A percentile compares a stretch with the other conserved stretches of the same genome.
These are phyloP conservation scores for Globodera ellingtonae DNA, from an alignment of 1,140 invertebrate species.

Conservation along the genomic window DNA sequence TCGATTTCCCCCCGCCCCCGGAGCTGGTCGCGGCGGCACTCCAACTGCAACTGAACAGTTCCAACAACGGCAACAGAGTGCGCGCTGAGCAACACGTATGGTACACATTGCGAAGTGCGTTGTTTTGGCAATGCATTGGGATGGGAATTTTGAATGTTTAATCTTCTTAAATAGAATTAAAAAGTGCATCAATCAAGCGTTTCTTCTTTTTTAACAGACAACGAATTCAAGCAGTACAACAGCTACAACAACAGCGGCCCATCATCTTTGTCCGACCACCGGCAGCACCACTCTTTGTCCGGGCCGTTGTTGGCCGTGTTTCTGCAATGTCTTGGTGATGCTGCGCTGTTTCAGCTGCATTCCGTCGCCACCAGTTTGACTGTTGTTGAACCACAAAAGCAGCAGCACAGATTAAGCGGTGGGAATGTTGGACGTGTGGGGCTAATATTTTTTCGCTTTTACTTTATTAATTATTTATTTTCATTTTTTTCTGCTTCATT, in stretches of 20 bases:
- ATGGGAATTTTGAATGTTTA: neutral
- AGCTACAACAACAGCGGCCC: neutral
- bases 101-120: slow-evolving; percentile 35
- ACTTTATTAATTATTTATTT: neutral
- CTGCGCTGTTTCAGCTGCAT: slow-evolving; percentile 40
- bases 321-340: slow-evolving; percentile 42
- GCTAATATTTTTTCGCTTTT: neutral
- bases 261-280: neutral
- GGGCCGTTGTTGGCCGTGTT: slow-evolving; percentile 20
- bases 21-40: slow-evolving; percentile 28
- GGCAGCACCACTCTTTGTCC: slow-evolving; percentile 1
- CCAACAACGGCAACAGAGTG: slow-evolving; percentile 3
- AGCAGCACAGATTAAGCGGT: neutral
- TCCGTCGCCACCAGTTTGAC: slow-evolving; percentile 19
- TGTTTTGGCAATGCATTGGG: neutral
- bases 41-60: slow-evolving; percentile 28
- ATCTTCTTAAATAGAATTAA: too few species aligned
- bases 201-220: neutral
- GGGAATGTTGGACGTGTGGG: neutral
- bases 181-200: neutral
- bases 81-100: slow-evolving; percentile 38
- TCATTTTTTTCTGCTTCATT: neutral
- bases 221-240: slow-evolving; percentile 12
- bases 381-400: neutral
- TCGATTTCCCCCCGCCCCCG: neutral